Conservation (phyloP, 1,140 invertebrate species). For the Homarus americanus region DNA sequence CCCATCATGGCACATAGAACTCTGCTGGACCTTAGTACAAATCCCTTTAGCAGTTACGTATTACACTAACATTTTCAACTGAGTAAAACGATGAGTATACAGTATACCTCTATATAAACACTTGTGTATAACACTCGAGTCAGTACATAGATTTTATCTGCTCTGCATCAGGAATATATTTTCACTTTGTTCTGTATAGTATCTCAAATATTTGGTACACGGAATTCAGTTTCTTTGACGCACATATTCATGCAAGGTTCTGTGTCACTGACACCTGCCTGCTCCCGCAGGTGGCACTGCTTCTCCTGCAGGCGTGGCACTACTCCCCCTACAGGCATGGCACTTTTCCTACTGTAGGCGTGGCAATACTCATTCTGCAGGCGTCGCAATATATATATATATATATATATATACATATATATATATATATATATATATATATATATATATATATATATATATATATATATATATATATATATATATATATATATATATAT, state of each 20-base stretch:
- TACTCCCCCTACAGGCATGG: neutral
- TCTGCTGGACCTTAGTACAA: neutral
- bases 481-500: no score
- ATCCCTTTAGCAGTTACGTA: neutral
- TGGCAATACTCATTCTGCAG: no score
- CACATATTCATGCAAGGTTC: no score
- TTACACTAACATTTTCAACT: neutral
- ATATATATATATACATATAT: no score
- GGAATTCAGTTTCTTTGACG: neutral
- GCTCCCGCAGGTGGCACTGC: no score
- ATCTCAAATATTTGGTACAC: neutral
- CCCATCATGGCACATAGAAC: neutral
- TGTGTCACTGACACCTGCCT: no score
- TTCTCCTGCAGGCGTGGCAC: neutral
- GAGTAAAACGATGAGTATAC: neutral
- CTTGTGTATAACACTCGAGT: neutral
- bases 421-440: no score
- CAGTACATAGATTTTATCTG: neutral
- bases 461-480: no score
- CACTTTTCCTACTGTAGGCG: no score
- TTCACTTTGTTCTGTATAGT: neutral
- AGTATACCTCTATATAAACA: neutral
- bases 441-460: no score
- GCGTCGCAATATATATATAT: no score
- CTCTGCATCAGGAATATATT: neutral